phyloP scores from a whole-genome alignment of 2,888 invertebrate species.

The Eumerus sabulonum region DNA sequence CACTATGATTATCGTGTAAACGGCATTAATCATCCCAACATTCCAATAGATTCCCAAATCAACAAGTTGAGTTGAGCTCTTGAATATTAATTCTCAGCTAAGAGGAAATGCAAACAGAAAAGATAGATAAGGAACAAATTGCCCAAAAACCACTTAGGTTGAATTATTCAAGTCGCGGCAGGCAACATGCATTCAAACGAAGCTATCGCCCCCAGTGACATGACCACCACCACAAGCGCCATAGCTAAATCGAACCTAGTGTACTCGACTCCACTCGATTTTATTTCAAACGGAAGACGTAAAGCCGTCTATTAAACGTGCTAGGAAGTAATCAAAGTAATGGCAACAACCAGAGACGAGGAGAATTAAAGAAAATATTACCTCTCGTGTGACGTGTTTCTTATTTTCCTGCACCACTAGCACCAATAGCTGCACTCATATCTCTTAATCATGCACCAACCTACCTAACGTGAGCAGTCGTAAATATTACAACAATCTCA shows the following conservation, averaged over 20 bases:
- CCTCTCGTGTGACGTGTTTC: no score
- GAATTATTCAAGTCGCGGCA: background rate
- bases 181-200: background rate
- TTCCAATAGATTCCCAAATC: conserved; percentile 32
- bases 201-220: background rate
- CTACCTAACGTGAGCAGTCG: conserved; percentile 3
- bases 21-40: conserved; percentile 37
- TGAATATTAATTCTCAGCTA: conserved; percentile 32
- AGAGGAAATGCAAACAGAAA: background rate
- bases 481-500: background rate
- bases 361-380: conserved; percentile 15
- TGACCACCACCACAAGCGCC: conserved; percentile 15
- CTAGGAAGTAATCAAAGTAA: conserved; percentile 50
- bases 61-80: conserved; percentile 21
- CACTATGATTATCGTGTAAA: conserved; percentile 28
- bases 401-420: conserved; percentile 38
- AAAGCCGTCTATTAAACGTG: conserved; percentile 50
- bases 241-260: conserved; percentile 1
- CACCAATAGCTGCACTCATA: conserved; percentile 23
- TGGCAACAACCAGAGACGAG: conserved; percentile 1
- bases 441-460: conserved; percentile 29
- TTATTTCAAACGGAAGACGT: conserved; percentile 42
- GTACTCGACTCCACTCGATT: background rate
- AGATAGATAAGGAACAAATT: background rate
- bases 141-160: background rate